Evolutionary conservation across 2,113 vertebrate species (phyloP), one percentile per base, ranked within the genome.

Genomic region (Podiceps cristatus): DNA sequence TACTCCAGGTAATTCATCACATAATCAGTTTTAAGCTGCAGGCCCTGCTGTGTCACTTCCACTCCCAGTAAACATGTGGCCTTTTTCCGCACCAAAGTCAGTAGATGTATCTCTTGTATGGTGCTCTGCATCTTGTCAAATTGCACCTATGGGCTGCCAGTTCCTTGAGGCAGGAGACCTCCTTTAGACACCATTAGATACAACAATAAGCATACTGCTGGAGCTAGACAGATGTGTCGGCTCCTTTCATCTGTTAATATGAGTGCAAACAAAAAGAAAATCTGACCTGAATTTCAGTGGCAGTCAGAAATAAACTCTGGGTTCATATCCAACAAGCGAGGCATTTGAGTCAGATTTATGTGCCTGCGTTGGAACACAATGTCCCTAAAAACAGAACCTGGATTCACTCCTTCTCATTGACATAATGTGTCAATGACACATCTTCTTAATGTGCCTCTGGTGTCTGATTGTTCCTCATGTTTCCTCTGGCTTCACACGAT

Each of bases 321-420:
- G 76, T 76, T 93, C 53, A 79, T 23, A 68, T 64, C 42, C 62
- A 91, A 59, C 37, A 80, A 69, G 74, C 9, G 76, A 95, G 47
- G 58, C 58, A 75, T 84, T 72, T 91, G 45, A 91, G 66, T 75
- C 56, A 93, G 77, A 93, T 91, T 94, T 89, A 84, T 85, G 31
- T 59, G 60, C 19, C 27, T 89, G 25, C 50, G 63, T 86, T 90
- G 64, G 84, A 90, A 93, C 15, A 85, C 24, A 89, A 78, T 11
- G 62, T 82, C 87, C 68, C 76, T 93, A 87, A 93, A 93, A 91
- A 19, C 53, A 94, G 86, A 95, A 93, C 88, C 91, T 93, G 80
- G 56, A 94, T 92, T 86, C 45, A 53, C 74, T 93, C 29, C 67
- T 86, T 89, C 68, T 88, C 81, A 79, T 53, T 93, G 86, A 86